These are phyloP conservation scores for Suncus etruscus DNA, from an alignment of 2,113 vertebrate species.

Conservation along the genomic window DNA sequence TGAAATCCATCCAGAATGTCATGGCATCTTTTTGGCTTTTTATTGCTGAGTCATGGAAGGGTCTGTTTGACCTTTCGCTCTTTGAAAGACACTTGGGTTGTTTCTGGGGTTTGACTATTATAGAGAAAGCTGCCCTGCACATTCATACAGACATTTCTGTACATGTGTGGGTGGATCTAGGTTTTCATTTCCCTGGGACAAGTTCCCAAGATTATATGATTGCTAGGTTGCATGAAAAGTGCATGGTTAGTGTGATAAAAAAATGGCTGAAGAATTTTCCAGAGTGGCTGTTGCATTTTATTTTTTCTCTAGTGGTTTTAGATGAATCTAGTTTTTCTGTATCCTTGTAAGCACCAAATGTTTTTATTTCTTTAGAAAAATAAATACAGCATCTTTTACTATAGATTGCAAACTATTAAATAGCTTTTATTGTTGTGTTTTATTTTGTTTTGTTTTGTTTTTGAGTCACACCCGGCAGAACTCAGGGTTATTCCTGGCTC, in stretches of 20 bases:
- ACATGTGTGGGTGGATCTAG: neutral
- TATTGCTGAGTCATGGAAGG: neutral
- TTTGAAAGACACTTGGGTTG: neutral
- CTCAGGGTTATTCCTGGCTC: too few relatives aligned
- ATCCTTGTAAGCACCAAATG: neutral
- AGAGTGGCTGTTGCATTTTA: neutral
- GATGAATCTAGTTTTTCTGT: neutral
- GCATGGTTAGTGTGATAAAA: neutral
- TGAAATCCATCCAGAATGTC: neutral
- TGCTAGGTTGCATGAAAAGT: neutral
- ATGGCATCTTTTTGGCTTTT: neutral
- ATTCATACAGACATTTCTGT: neutral
- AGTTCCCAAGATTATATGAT: neutral
- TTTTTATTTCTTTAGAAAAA: neutral
- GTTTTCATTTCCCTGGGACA: conserved; percentile 35
- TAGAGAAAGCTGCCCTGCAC: neutral
- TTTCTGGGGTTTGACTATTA: neutral
- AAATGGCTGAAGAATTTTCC: neutral
- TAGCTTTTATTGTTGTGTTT: too few relatives aligned
- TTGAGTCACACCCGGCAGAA: too few relatives aligned
- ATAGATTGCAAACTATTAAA: too few relatives aligned
- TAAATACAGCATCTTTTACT: too few relatives aligned
- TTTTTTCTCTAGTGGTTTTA: neutral
- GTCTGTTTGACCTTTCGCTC: neutral
- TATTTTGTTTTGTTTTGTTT: too few relatives aligned